phyloP scores from a whole-genome alignment of 2,113 vertebrate species.

The Protobothrops mucrosquamatus region DNA sequence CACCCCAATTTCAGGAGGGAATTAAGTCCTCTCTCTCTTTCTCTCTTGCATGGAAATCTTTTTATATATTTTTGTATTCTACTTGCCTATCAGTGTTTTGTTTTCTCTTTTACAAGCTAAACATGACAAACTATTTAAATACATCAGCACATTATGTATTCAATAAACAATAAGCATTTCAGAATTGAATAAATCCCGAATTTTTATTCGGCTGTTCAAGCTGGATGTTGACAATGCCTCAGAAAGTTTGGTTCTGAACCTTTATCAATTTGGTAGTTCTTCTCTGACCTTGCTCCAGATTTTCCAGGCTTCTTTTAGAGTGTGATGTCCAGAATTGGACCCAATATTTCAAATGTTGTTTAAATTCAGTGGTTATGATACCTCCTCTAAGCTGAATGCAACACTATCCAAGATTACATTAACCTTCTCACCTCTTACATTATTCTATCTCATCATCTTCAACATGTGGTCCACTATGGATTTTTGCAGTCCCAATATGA shows the following conservation, averaged over 20 bases:
- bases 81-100: background rate
- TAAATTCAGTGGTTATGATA: background rate
- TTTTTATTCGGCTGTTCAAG: too few relatives aligned
- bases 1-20: background rate
- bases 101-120: background rate
- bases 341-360: background rate
- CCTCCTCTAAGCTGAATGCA: background rate
- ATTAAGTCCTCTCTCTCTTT: background rate
- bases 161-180: too few relatives aligned
- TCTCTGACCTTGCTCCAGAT: background rate
- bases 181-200: too few relatives aligned
- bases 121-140: background rate
- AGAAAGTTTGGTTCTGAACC: background rate
- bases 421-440: background rate
- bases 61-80: background rate
- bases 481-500: background rate
- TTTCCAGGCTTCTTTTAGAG: background rate
- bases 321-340: background rate
- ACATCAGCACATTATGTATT: background rate
- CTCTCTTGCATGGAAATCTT: background rate
- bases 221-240: background rate
- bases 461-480: background rate
- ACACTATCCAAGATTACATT: background rate
- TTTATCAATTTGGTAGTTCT: background rate
- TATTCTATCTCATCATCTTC: background rate